phyloP scores from a whole-genome alignment of 2,113 vertebrate species.

The Paramormyrops kingsleyae region DNA sequence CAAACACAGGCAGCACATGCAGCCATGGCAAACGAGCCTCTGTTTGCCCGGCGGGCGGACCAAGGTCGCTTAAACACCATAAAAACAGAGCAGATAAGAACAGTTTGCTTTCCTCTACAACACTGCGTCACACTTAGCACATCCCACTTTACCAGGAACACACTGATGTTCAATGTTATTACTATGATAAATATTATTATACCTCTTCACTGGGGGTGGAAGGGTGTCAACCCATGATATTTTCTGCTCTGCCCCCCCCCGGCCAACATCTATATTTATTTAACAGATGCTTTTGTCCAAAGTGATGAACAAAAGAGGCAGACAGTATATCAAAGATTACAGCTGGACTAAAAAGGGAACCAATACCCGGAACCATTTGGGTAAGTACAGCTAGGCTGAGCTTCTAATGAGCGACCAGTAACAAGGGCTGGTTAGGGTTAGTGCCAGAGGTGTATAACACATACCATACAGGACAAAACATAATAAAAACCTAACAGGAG shows the following conservation, averaged over 20 bases:
- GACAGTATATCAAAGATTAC: not conserved
- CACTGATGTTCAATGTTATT: not conserved
- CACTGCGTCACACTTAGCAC: not conserved
- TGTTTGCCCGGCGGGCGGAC: not conserved
- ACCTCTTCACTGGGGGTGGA: not conserved
- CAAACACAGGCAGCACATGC: not conserved
- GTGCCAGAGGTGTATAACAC: not conserved
- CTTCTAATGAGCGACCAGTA: not conserved
- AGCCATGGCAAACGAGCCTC: not conserved
- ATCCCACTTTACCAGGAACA: not conserved
- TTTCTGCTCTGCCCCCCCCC: not conserved
- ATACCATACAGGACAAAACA: not conserved
- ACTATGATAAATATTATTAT: not conserved
- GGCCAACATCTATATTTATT: not conserved
- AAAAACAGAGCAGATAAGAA: not conserved
- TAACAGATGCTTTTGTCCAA: not conserved
- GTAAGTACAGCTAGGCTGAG: not conserved
- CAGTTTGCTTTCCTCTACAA: not conserved
- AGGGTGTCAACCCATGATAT: not conserved
- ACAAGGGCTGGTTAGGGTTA: not conserved
- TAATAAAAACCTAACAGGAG: not conserved
- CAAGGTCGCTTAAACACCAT: not conserved
- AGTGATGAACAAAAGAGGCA: not conserved
- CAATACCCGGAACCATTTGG: not conserved
- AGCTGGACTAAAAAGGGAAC: not conserved